phyloP scores from a whole-genome alignment of 1,140 invertebrate genomes.

The Himalopsyche phryganea region DNA sequence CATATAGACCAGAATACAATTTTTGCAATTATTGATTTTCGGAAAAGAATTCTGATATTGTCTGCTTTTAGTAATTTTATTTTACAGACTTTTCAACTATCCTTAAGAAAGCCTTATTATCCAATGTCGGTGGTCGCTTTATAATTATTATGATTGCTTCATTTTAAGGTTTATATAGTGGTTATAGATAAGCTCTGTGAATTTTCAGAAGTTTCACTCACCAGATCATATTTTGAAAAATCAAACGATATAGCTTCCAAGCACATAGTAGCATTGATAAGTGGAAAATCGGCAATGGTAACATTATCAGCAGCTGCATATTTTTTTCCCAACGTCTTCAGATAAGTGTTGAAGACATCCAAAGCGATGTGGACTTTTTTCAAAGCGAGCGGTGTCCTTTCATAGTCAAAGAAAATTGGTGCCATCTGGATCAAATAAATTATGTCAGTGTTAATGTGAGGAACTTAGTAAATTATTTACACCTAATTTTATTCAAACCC shows the following conservation, averaged over 20 bases:
- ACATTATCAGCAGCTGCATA: constrained; percentile 65
- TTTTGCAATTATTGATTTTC: no score
- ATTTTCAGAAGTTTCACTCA: no score
- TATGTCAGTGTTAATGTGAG: no score
- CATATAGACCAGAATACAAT: no score
- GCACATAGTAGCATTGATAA: constrained; percentile 66
- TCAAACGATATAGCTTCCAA: constrained; percentile 69
- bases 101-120: no score
- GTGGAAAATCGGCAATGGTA: constrained; percentile 71
- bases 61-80: no score
- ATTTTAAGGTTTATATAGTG: no score
- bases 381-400: constrained; percentile 59
- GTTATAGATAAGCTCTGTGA: no score
- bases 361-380: constrained; percentile 66
- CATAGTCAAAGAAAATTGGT: constrained; percentile 71
- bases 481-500: not conserved
- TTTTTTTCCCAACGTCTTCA: constrained; percentile 56
- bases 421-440: constrained; percentile 54
- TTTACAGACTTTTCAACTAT: no score
- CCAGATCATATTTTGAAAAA: constrained; percentile 49
- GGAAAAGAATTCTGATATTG: no score
- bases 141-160: no score
- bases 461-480: not conserved
- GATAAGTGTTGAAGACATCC: constrained; percentile 65
- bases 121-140: no score